Evolutionary conservation across 2,888 invertebrate species (phyloP).

Genomic region (Galerucella calmariensis): DNA sequence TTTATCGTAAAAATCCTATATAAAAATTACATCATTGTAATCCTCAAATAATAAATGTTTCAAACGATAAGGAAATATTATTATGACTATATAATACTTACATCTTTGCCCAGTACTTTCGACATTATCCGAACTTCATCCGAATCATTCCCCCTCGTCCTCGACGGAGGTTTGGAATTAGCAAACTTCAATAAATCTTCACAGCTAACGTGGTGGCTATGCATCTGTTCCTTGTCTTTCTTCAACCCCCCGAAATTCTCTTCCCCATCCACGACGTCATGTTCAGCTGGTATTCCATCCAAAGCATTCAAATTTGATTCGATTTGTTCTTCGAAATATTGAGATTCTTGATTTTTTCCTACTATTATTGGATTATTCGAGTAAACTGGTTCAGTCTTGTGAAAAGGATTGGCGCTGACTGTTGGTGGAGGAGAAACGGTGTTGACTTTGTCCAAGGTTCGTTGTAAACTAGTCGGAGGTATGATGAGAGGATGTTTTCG

Average conservation of each 20-base stretch:
- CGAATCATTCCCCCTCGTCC: slow-evolving; percentile 85
- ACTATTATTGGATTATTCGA: slow-evolving; percentile 54
- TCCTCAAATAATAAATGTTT: no score
- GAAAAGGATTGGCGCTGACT: slow-evolving; percentile 50
- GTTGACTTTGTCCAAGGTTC: slow-evolving; percentile 72
- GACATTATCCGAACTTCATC: slow-evolving; percentile 93
- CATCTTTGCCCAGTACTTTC: slow-evolving; percentile 84
- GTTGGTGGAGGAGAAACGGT: slow-evolving; percentile 62
- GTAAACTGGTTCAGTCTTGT: slow-evolving; percentile 55
- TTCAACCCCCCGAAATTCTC: slow-evolving; percentile 40
- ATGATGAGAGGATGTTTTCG: slow-evolving; percentile 85
- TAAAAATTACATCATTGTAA: no score
- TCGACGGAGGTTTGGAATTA: slow-evolving; percentile 83
- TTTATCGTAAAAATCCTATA: no score
- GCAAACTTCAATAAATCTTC: slow-evolving; percentile 92
- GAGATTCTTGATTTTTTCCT: slow-evolving; percentile 62
- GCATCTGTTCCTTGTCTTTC: slow-evolving; percentile 49
- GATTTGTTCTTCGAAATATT: slow-evolving; percentile 72
- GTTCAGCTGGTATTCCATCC: slow-evolving; percentile 67
- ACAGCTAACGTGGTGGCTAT: slow-evolving; percentile 86
- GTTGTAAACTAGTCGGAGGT: slow-evolving; percentile 71
- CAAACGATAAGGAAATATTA: no score
- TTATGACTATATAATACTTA: slow-evolving; percentile 60
- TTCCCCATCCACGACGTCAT: slow-evolving; percentile 54
- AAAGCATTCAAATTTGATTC: slow-evolving; percentile 72